phyloP scores from a whole-genome alignment of 2,797 vertebrate species.

The Pygocentrus nattereri region DNA sequence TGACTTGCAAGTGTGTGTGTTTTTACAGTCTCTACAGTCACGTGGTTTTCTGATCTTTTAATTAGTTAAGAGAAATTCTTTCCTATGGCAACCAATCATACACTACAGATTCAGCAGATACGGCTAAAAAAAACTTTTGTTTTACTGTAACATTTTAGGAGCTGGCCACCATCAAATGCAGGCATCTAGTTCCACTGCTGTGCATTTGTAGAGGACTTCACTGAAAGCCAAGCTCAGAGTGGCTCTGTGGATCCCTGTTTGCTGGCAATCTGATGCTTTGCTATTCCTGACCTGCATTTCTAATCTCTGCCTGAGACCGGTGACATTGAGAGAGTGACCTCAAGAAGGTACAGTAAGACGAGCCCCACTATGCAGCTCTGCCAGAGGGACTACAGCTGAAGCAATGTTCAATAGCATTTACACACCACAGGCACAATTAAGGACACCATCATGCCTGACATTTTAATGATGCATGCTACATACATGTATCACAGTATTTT shows the following conservation, averaged over 20 bases:
- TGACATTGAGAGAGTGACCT: constrained; percentile 47
- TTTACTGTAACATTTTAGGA: neutral
- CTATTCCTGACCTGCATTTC: constrained; percentile 33
- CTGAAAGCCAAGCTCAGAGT: neutral
- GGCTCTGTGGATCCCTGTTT: constrained; percentile 7
- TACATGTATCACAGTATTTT: no score
- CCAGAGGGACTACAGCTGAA: constrained; percentile 25
- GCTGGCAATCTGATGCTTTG: constrained; percentile 19
- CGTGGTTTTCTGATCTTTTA: no score
- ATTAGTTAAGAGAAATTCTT: constrained; percentile 38
- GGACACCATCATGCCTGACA: neutral
- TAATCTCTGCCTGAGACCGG: constrained; percentile 20
- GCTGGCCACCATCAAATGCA: neutral
- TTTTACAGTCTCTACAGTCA: no score
- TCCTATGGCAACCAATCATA: no score
- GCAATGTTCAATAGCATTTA: constrained; percentile 26
- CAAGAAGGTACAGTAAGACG: constrained; percentile 32
- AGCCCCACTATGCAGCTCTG: constrained; percentile 22
- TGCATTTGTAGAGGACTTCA: neutral
- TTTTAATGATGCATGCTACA: neutral
- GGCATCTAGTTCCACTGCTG: no score
- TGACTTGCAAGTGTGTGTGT: no score
- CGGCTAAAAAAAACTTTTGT: neutral
- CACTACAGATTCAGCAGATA: neutral
- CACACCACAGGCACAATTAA: neutral